These are phyloP conservation scores for Lissonota sp. DNA, from an alignment of 2,888 invertebrate species.

Conservation along the genomic window DNA sequence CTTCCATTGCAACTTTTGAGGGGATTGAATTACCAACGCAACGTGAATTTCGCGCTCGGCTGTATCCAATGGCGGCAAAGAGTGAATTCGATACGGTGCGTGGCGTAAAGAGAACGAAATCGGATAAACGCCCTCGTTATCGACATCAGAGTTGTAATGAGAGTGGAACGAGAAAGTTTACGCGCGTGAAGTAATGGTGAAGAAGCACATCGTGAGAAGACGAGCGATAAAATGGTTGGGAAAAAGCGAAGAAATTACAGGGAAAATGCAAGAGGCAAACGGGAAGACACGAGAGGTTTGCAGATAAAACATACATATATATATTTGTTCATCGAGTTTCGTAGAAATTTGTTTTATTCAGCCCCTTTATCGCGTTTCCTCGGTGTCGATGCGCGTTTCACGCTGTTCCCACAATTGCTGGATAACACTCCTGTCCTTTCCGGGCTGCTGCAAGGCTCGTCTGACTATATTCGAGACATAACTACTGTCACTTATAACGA, in stretches of 20 bases:
- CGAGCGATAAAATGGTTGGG: not conserved
- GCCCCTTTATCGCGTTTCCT: slow-evolving; percentile 29
- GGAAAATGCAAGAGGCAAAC: not conserved
- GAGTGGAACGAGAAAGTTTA: not conserved
- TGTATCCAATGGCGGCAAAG: too few relatives aligned
- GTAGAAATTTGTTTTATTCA: slow-evolving; percentile 28
- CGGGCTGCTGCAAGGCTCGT: slow-evolving; percentile 5
- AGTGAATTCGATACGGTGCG: too few relatives aligned
- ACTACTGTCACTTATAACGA: slow-evolving; percentile 28
- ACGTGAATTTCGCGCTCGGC: too few relatives aligned
- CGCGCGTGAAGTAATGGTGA: not conserved
- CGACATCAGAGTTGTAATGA: not conserved
- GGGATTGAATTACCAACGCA: too few relatives aligned
- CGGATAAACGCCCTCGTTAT: not conserved
- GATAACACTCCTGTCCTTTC: slow-evolving; percentile 1
- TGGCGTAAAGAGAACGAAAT: not conserved
- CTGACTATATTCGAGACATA: slow-evolving; percentile 15
- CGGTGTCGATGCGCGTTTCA: not conserved
- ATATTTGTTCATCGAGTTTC: not conserved
- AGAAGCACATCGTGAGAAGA: not conserved
- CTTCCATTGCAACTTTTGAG: too few relatives aligned
- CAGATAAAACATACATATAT: too few relatives aligned
- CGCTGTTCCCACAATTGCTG: not conserved
- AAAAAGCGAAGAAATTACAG: slow-evolving; percentile 6
- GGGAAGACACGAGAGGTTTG: too few relatives aligned